Conservation (phyloP, 2,888 invertebrate genomes). For the Luffia ferchaultella region DNA sequence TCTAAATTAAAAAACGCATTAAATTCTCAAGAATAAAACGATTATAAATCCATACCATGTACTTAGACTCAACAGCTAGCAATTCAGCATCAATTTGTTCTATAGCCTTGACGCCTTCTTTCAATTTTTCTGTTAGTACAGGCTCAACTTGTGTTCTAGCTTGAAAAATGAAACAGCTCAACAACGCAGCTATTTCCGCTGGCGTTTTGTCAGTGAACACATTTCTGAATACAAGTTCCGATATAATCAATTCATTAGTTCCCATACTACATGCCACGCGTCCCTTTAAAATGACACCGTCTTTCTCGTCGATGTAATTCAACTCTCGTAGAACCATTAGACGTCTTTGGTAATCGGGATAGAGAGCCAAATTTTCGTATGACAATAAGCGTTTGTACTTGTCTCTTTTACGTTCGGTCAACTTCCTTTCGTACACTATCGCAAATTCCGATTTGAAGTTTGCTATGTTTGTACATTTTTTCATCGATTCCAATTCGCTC, state of each 20-base stretch:
- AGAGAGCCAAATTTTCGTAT: slow-evolving; percentile 83
- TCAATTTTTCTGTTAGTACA: slow-evolving; percentile 64
- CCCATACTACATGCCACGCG: slow-evolving; percentile 58
- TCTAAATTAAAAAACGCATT: no score
- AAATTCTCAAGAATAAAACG: no score
- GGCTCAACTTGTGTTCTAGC: slow-evolving; percentile 74
- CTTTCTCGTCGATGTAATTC: slow-evolving; percentile 69
- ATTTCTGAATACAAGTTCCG: slow-evolving; percentile 92
- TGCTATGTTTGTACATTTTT: slow-evolving; percentile 76
- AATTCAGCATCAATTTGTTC: slow-evolving; percentile 74
- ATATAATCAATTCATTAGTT: slow-evolving; percentile 87
- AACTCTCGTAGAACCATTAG: slow-evolving; percentile 78
- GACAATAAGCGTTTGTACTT: slow-evolving; percentile 80
- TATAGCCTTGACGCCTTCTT: slow-evolving; percentile 73
- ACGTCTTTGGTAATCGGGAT: slow-evolving; percentile 89
- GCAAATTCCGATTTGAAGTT: slow-evolving; percentile 83
- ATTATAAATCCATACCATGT: slow-evolving; percentile 68
- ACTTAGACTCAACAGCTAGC: slow-evolving; percentile 69
- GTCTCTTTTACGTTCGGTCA: slow-evolving; percentile 73
- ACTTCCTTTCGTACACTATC: slow-evolving; percentile 76
- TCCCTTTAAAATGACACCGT: slow-evolving; percentile 50
- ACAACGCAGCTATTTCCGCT: slow-evolving; percentile 91
- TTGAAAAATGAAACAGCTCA: slow-evolving; percentile 94
- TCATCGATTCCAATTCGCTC: slow-evolving; percentile 50
- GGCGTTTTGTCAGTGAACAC: slow-evolving; percentile 85